Conservation (phyloP, 2,113 vertebrate species). For the Atlantisia rogersi region DNA sequence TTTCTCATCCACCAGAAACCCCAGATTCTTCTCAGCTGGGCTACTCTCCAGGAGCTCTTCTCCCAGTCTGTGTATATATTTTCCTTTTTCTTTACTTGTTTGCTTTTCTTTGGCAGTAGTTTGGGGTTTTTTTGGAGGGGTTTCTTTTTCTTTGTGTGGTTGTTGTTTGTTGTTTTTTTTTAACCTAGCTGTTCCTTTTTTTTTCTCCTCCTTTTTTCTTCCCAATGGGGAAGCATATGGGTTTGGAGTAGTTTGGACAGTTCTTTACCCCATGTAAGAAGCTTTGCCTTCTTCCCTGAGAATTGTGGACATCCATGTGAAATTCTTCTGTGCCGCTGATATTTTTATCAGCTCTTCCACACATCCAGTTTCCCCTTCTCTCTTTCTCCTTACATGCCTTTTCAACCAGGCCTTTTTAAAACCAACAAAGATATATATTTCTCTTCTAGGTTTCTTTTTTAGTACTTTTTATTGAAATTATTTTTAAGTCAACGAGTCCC, state of each 20-base stretch:
- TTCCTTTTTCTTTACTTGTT: not conserved
- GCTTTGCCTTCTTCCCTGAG: not conserved
- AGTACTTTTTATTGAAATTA: not conserved
- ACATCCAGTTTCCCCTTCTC: not conserved
- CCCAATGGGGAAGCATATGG: fast-evolving
- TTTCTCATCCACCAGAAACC: too few species aligned
- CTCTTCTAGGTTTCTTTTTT: not conserved
- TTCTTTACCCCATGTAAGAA: not conserved
- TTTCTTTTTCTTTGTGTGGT: not conserved
- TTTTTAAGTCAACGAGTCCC: fast-evolving
- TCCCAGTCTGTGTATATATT: too few species aligned
- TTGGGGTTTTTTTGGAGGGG: not conserved
- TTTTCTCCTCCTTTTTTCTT: not conserved
- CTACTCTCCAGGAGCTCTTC: too few species aligned
- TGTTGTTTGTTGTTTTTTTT: not conserved
- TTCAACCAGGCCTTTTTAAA: not conserved
- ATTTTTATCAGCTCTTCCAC: not conserved
- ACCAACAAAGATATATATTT: not conserved
- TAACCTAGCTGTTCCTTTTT: not conserved
- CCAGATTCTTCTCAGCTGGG: too few species aligned
- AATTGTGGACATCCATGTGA: not conserved
- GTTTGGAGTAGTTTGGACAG: not conserved
- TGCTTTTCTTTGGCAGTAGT: not conserved
- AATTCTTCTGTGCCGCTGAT: not conserved
- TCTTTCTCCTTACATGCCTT: not conserved